Evolutionary conservation across 2,113 vertebrate species (phyloP).

Genomic region (Pterocles burchelli): DNA sequence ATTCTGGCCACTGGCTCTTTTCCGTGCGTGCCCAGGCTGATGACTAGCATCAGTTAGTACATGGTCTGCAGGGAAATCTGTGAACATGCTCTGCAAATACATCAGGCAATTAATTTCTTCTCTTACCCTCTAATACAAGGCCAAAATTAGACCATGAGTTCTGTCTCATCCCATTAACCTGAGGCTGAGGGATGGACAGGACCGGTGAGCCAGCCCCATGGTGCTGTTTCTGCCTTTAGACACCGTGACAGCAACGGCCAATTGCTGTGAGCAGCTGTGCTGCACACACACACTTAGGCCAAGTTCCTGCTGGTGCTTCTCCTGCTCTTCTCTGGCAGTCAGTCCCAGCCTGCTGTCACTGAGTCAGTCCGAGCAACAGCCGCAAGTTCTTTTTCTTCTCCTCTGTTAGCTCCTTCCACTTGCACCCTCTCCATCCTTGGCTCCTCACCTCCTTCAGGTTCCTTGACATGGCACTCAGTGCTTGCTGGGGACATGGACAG

Average conservation of each 20-base stretch:
- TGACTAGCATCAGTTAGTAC: not conserved
- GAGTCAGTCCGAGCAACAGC: not conserved
- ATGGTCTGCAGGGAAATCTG: not conserved
- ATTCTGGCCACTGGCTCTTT: not conserved
- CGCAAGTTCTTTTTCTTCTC: not conserved
- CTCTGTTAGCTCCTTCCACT: not conserved
- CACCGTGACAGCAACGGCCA: not conserved
- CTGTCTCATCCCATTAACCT: not conserved
- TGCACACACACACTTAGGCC: fast-evolving
- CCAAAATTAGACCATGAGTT: not conserved
- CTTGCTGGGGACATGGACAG: fast-evolving
- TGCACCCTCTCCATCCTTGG: not conserved
- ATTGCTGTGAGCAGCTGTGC: not conserved
- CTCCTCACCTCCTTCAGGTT: not conserved
- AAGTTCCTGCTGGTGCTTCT: not conserved
- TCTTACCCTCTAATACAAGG: not conserved
- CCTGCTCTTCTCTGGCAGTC: not conserved
- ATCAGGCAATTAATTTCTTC: not conserved
- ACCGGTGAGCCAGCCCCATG: not conserved
- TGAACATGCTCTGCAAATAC: not conserved
- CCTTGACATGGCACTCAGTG: not conserved
- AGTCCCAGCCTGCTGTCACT: not conserved
- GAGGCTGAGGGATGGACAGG: not conserved
- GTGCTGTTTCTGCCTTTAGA: not conserved
- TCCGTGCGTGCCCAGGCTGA: not conserved